These are phyloP conservation scores for Myathropa florea DNA, from an alignment of 2,888 invertebrate species.

Conservation along the genomic window DNA sequence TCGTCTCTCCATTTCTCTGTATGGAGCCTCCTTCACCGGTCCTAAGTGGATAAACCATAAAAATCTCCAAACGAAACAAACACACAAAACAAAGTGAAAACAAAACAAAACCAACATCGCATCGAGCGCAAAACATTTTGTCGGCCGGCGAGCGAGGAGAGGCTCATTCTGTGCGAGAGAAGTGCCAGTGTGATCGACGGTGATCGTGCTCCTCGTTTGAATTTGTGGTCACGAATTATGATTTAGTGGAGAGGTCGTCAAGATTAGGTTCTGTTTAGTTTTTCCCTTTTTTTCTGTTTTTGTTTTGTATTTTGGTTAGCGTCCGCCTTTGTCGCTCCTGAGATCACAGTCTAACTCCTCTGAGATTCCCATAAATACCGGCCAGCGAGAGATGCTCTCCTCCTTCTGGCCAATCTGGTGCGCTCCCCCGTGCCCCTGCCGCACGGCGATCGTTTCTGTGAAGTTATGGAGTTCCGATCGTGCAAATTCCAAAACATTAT, in stretches of 20 bases:
- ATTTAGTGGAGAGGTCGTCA: conserved; percentile 65
- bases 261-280: conserved; percentile 46
- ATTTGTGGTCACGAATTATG: conserved; percentile 71
- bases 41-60: conserved; percentile 67
- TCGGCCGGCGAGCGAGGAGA: not conserved
- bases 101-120: conserved; percentile 28
- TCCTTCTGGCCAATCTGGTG: conserved; percentile 30
- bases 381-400: conserved; percentile 16
- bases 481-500: conserved; percentile 68
- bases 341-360: conserved; percentile 39
- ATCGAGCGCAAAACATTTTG: conserved; percentile 26
- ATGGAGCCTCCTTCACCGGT: conserved; percentile 37
- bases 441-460: not conserved
- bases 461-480: conserved; percentile 45
- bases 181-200: conserved; percentile 47
- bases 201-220: conserved; percentile 68
- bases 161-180: not conserved
- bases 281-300: conserved; percentile 6
- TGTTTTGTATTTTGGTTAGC: not conserved
- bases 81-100: conserved; percentile 18
- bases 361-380: conserved; percentile 57
- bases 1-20: not conserved
- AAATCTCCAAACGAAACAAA: conserved; percentile 42
- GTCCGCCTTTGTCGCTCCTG: conserved; percentile 10
- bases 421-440: not conserved